Percentiles rank a stretch among this genome's conserved stretches.
Evolutionary conservation across 2,113 vertebrate species (phyloP).

Genomic region (Aptenodytes patagonicus): DNA sequence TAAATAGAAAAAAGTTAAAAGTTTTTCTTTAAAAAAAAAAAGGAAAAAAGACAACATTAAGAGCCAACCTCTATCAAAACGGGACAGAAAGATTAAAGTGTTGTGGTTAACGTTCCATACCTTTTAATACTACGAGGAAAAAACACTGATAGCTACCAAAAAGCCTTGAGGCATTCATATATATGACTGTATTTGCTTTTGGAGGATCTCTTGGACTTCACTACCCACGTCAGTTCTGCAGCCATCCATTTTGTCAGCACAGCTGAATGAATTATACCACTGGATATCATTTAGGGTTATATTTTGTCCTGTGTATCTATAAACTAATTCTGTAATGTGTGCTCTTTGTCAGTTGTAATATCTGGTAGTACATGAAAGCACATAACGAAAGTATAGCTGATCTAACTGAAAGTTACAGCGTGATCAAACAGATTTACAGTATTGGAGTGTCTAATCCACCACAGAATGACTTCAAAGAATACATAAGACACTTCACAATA

Average conservation of each 20-base stretch:
- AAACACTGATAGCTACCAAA: background rate
- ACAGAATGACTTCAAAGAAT: background rate
- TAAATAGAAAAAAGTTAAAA: background rate
- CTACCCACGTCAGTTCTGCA: background rate
- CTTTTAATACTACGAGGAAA: background rate
- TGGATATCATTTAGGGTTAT: background rate
- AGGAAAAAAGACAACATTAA: background rate
- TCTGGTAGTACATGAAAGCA: background rate
- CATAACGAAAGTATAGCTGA: background rate
- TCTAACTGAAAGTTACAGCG: background rate
- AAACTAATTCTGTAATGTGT: background rate
- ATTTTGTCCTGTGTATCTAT: background rate
- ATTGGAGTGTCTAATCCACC: background rate
- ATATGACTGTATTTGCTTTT: background rate
- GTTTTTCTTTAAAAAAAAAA: background rate
- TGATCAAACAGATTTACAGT: background rate
- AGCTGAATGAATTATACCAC: background rate
- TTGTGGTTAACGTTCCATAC: background rate
- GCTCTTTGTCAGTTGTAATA: background rate
- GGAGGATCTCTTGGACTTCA: background rate
- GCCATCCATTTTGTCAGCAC: background rate
- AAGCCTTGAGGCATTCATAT: background rate
- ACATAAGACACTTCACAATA: background rate
- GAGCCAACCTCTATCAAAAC: background rate
- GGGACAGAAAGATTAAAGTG: background rate